A percentile compares a stretch with the other conserved stretches of the same genome.
These are phyloP conservation scores for Cremastinae sp. DNA, from an alignment of 2,888 invertebrate species.

Conservation along the genomic window DNA sequence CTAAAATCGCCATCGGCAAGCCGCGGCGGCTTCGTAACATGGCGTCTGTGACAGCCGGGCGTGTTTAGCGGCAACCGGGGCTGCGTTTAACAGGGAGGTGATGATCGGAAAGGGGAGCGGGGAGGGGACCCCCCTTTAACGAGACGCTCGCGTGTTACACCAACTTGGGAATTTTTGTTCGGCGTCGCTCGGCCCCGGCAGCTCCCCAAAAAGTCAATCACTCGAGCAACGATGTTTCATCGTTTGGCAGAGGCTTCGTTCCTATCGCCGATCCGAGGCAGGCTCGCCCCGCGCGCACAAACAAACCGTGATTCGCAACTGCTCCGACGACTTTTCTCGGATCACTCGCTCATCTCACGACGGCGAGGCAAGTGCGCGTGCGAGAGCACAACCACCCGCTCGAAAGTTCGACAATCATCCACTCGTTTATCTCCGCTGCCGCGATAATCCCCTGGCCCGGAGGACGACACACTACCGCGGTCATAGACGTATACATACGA, in stretches of 20 bases:
- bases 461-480: conserved; percentile 35
- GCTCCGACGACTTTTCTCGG: background rate
- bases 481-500: background rate
- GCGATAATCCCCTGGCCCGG: conserved; percentile 23
- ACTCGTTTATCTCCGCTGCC: conserved; percentile 14
- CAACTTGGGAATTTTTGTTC: conserved; percentile 17
- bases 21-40: conserved; percentile 76
- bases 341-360: conserved; percentile 44
- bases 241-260: conserved; percentile 27
- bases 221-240: conserved; percentile 42
- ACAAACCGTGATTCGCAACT: background rate
- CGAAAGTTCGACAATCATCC: conserved; percentile 40
- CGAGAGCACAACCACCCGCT: conserved; percentile 39
- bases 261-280: conserved; percentile 45
- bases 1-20: conserved; percentile 73
- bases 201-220: conserved; percentile 35
- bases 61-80: conserved; percentile 66
- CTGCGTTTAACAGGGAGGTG: conserved; percentile 11
- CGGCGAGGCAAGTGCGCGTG: conserved; percentile 34
- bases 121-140: conserved; percentile 29
- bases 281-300: conserved; percentile 15
- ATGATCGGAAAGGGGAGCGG: background rate
- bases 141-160: conserved; percentile 46
- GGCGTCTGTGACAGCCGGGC: conserved; percentile 77
- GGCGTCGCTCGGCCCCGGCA: conserved; percentile 41